Percentiles rank a stretch among this genome's conserved stretches.
These are phyloP conservation scores for Apistogramma diplotaenia DNA, from an alignment of 2,113 vertebrate species.

Conservation along the genomic window DNA sequence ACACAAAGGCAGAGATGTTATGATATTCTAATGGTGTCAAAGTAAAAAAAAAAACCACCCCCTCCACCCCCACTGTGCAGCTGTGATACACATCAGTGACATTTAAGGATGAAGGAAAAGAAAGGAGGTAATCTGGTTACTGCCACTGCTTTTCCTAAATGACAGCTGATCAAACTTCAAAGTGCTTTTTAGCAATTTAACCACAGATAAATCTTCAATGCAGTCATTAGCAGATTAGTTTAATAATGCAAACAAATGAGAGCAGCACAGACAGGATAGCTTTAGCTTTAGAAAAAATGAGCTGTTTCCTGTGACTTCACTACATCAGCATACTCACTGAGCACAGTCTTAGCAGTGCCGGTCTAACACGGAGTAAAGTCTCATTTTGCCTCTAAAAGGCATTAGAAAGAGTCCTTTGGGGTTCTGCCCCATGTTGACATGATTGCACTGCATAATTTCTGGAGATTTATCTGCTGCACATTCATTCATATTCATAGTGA, in stretches of 20 bases:
- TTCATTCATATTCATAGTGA: not conserved
- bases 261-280: not conserved
- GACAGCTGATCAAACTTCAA: conserved; percentile 1
- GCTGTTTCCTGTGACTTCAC: too few species aligned
- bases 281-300: too few species aligned
- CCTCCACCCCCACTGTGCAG: not conserved
- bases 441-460: not conserved
- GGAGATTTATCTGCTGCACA: not conserved
- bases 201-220: not conserved
- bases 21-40: not conserved
- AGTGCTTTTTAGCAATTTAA: not conserved
- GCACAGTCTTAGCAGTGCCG: too few species aligned
- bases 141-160: not conserved
- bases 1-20: not conserved
- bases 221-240: conserved; percentile 18
- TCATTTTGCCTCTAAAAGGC: not conserved
- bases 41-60: not conserved
- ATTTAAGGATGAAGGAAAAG: conserved; percentile 1
- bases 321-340: too few species aligned
- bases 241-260: not conserved
- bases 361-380: too few species aligned
- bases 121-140: conserved; percentile 6
- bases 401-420: not conserved
- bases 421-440: not conserved
- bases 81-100: not conserved